A percentile compares a stretch with the other conserved stretches of the same genome.
phyloP scores from a whole-genome alignment of 64 coral and sea anemone species.

The Trachythela sp. region DNA sequence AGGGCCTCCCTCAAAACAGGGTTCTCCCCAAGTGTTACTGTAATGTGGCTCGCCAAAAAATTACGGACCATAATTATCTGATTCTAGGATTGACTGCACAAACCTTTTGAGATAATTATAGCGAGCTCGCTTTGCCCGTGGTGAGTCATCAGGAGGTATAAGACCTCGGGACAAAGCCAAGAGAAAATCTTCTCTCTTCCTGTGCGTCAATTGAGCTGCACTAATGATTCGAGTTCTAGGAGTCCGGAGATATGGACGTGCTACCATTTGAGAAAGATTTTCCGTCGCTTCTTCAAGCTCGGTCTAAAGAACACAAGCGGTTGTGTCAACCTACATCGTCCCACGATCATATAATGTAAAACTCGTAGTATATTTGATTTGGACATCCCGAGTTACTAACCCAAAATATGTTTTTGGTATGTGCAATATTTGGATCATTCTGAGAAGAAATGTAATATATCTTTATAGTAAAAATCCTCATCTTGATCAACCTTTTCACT shows the following conservation, averaged over 20 bases:
- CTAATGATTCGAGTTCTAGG: slow-evolving; percentile 83
- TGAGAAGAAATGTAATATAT: no score
- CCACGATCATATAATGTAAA: no score
- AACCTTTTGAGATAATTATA: neutral
- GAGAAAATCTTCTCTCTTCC: slow-evolving; percentile 74
- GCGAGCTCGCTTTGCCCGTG: neutral
- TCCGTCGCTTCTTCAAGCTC: slow-evolving; percentile 94
- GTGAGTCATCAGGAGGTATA: slow-evolving; percentile 77
- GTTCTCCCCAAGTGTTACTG: neutral
- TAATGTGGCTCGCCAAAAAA: no score
- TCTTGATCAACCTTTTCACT: no score
- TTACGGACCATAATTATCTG: no score
- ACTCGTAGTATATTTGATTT: neutral
- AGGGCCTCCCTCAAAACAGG: neutral
- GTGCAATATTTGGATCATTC: no score
- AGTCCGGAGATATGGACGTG: slow-evolving; percentile 80
- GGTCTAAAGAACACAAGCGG: slow-evolving; percentile 45
- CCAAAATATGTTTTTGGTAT: no score
- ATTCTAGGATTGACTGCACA: neutral
- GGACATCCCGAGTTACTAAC: no score
- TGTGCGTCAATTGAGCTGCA: slow-evolving; percentile 55
- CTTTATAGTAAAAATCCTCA: no score
- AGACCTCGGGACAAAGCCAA: slow-evolving; percentile 77
- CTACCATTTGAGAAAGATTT: slow-evolving; percentile 86
- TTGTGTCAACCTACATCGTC: no score